These are phyloP conservation scores for Macrobrachium nipponense DNA, from an alignment of 1,140 invertebrate genomes.

Conservation along the genomic window DNA sequence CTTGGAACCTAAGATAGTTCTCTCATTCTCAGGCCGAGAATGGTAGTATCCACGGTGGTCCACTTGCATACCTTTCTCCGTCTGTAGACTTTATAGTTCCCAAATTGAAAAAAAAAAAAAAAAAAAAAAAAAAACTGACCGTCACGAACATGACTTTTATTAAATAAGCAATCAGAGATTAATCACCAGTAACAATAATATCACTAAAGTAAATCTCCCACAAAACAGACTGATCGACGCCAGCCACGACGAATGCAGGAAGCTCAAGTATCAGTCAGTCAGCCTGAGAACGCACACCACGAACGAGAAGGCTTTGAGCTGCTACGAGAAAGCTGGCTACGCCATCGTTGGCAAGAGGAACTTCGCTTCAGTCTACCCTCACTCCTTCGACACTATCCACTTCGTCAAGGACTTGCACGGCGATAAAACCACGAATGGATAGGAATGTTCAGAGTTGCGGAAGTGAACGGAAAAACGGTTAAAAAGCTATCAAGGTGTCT, in stretches of 20 bases:
- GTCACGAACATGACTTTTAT: no score
- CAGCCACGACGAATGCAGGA: not conserved
- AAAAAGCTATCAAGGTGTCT: no score
- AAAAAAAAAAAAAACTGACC: no score
- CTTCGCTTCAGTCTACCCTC: not conserved
- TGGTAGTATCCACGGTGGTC: no score
- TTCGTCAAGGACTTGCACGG: not conserved
- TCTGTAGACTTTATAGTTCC: no score
- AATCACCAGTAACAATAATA: not conserved
- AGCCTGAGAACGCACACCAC: not conserved
- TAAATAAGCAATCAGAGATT: not conserved
- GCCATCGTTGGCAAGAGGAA: not conserved
- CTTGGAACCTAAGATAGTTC: no score
- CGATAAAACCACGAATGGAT: no score
- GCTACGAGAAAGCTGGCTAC: not conserved
- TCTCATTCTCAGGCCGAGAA: no score
- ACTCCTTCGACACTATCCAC: not conserved
- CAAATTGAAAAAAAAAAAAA: no score
- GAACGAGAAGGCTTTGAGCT: not conserved
- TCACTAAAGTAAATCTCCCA: not conserved
- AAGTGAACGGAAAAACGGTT: no score
- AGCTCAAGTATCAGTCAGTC: not conserved
- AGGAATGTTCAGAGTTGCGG: no score
- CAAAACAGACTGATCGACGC: not conserved
- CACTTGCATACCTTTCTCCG: no score